Percentiles rank a stretch among this genome's conserved stretches.
These are phyloP conservation scores for Temnothorax rugatulus DNA, from an alignment of 2,888 invertebrate species.

Conservation along the genomic window DNA sequence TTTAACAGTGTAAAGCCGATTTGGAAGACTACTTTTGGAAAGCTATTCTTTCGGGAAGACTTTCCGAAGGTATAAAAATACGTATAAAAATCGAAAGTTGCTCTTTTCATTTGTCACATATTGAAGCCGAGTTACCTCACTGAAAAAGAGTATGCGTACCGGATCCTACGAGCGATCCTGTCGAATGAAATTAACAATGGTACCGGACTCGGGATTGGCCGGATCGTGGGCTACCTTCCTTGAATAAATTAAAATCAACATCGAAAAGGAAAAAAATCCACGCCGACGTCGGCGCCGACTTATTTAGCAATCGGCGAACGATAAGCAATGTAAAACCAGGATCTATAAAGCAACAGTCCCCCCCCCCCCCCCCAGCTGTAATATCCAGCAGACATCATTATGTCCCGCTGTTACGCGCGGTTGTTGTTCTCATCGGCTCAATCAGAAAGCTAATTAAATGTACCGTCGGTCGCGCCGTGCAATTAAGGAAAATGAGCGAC, in stretches of 20 bases:
- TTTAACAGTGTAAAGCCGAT: not conserved
- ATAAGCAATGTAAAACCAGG: conserved; percentile 28
- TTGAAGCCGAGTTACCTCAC: not conserved
- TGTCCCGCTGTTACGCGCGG: conserved; percentile 23
- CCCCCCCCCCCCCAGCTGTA: not conserved
- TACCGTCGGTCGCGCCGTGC: conserved; percentile 23
- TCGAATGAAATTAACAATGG: conserved; percentile 24
- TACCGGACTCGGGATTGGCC: not conserved
- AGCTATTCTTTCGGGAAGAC: not conserved
- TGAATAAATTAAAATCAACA: conserved; percentile 49
- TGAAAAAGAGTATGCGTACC: conserved; percentile 30
- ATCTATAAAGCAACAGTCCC: conserved; percentile 18
- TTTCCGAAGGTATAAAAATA: not conserved
- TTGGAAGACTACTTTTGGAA: not conserved
- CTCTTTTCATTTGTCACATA: not conserved
- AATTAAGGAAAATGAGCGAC: conserved; percentile 42
- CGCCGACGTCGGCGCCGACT: conserved; percentile 47
- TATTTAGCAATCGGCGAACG: conserved; percentile 38
- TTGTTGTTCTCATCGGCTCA: conserved; percentile 46
- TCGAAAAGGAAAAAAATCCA: conserved; percentile 18
- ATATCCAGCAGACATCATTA: conserved; percentile 43
- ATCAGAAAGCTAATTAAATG: conserved; percentile 44
- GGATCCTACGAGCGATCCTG: conserved; percentile 27
- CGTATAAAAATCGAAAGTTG: not conserved
- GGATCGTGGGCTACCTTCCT: conserved; percentile 27